phyloP scores from a whole-genome alignment of 2,888 invertebrate genomes.

The Melolontha melolontha region DNA sequence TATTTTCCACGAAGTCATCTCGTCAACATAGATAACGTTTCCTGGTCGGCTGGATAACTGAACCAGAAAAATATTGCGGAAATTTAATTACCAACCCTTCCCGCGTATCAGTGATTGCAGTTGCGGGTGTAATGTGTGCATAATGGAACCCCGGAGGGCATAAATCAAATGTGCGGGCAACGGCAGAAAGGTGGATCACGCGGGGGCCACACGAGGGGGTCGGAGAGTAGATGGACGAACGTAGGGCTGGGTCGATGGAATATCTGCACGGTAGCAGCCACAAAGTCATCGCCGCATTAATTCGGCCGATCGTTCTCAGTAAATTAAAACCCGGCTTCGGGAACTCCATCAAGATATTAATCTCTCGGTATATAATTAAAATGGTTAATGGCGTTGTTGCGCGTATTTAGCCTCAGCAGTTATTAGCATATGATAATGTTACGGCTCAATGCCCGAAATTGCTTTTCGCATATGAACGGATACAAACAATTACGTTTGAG shows the following conservation, averaged over 20 bases:
- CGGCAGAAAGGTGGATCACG: slow-evolving; percentile 26
- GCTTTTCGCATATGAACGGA: slow-evolving; percentile 43
- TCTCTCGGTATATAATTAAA: slow-evolving; percentile 57
- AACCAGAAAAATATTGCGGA: slow-evolving; percentile 37
- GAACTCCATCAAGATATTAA: slow-evolving; percentile 57
- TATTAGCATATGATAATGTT: slow-evolving; percentile 57
- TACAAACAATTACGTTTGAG: slow-evolving; percentile 18
- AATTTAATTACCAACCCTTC: slow-evolving; percentile 53
- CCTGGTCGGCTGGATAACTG: slow-evolving; percentile 31
- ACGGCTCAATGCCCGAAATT: slow-evolving; percentile 52
- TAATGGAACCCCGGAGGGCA: slow-evolving; percentile 54
- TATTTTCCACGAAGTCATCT: slow-evolving; percentile 2
- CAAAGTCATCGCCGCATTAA: slow-evolving; percentile 54
- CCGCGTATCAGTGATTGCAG: slow-evolving; percentile 50
- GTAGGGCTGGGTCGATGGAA: slow-evolving; percentile 16
- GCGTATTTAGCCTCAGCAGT: slow-evolving; percentile 54
- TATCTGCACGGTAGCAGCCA: slow-evolving; percentile 51
- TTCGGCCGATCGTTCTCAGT: slow-evolving; percentile 52
- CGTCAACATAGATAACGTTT: slow-evolving; percentile 12
- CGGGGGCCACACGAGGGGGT: slow-evolving; percentile 19
- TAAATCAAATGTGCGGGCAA: slow-evolving; percentile 53
- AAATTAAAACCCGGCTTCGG: slow-evolving; percentile 54
- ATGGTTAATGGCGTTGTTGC: slow-evolving; percentile 57
- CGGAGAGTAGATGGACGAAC: slow-evolving; percentile 11
- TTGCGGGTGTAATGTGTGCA: slow-evolving; percentile 52